A percentile compares a stretch with the other conserved stretches of the same genome.
phyloP scores from a whole-genome alignment of 1,140 invertebrate genomes.

The Drosophila melanica region DNA sequence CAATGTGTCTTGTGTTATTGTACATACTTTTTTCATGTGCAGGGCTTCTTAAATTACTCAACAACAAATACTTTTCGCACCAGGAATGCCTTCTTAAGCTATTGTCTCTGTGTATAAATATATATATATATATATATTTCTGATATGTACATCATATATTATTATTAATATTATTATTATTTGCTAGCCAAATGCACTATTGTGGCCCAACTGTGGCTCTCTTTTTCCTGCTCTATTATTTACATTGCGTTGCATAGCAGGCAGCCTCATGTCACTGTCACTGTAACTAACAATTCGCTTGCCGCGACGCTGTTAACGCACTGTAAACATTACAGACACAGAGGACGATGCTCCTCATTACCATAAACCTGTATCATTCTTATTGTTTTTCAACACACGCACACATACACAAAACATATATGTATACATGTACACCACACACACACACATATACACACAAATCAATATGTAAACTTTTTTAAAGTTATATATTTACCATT shows the following conservation, averaged over 20 bases:
- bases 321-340: slow-evolving; percentile 26
- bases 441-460: slow-evolving; percentile 10
- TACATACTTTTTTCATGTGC: slow-evolving; percentile 42
- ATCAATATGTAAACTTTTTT: slow-evolving; percentile 26
- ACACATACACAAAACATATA: slow-evolving; percentile 17
- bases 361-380: slow-evolving; percentile 27
- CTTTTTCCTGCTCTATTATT: slow-evolving; percentile 3
- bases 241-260: slow-evolving; percentile 31
- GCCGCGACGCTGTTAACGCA: slow-evolving; percentile 21
- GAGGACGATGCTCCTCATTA: slow-evolving; percentile 11
- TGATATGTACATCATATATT: slow-evolving; percentile 15
- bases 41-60: slow-evolving; percentile 24
- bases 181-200: slow-evolving; percentile 24
- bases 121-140: slow-evolving; percentile 11
- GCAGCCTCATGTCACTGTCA: slow-evolving; percentile 44
- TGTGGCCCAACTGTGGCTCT: slow-evolving; percentile 23
- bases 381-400: slow-evolving; percentile 43
- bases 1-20: slow-evolving; percentile 43
- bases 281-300: slow-evolving; percentile 45
- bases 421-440: not conserved
- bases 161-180: not conserved
- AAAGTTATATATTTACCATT: slow-evolving; percentile 44
- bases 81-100: slow-evolving; percentile 18
- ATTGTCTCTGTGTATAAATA: slow-evolving; percentile 28
- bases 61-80: slow-evolving; percentile 21